Evolutionary conservation across 2,113 vertebrate species (phyloP).

Genomic region (Marmota flaviventris): DNA sequence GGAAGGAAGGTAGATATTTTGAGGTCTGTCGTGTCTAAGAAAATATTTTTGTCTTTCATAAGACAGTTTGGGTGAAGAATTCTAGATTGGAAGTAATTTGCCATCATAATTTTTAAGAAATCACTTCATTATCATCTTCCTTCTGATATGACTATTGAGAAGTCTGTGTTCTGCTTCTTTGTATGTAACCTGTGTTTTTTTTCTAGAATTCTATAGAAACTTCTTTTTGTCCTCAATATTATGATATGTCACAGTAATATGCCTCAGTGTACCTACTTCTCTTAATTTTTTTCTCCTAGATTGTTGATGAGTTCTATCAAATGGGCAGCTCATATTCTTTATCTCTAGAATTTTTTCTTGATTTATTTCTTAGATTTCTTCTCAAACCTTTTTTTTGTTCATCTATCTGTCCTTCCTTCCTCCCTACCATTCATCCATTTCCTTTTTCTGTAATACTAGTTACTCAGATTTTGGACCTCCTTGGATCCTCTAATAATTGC

Average conservation of each 20-base stretch:
- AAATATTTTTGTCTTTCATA: neutral
- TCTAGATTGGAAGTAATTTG: neutral
- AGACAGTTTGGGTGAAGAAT: conserved; percentile 18
- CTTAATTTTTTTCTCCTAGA: neutral
- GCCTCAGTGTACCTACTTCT: neutral
- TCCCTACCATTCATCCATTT: neutral
- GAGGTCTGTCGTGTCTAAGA: neutral
- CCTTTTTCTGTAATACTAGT: neutral
- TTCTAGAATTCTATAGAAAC: neutral
- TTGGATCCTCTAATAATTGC: neutral
- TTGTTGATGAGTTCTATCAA: neutral
- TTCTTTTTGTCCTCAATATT: neutral
- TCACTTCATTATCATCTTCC: neutral
- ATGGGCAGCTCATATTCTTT: neutral
- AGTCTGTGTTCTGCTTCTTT: neutral
- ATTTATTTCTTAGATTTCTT: conserved; percentile 40
- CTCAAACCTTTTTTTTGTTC: neutral
- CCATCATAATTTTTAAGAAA: too few relatives aligned
- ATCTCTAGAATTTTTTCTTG: neutral
- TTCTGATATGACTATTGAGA: neutral
- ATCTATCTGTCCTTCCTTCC: too few relatives aligned
- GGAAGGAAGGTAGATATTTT: conserved; percentile 15
- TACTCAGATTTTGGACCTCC: neutral
- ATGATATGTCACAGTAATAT: neutral
- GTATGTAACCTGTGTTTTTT: neutral